Evolutionary conservation across 1,140 invertebrate species (phyloP), one percentile per base, ranked within the genome.

Genomic region (Idris sp.): DNA sequence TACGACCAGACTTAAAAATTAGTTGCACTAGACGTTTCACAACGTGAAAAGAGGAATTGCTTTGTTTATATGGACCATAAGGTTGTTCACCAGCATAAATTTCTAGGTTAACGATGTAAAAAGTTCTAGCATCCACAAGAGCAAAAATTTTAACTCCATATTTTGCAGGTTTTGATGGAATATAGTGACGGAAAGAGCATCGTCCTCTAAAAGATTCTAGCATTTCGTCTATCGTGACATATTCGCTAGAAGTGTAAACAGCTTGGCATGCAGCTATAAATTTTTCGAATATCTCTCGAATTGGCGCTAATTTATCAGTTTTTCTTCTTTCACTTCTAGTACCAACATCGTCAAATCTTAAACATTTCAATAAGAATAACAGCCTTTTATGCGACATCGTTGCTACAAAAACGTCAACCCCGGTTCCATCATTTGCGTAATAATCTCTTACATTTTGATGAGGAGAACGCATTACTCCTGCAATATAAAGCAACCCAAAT

Each of bases 61-160:
- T 26, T 8, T 28, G 4, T 33, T 41, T 33, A 11, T 44, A 25
- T 43, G 65, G 56, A 16, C 74, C 73, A 46, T 62, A 33, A 43
- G 71, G 67, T 31, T 78, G 62, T 33, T 77, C 74, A 40, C 69
- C 80, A 38, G 62, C 65, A 58, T 82, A 81, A 33, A 81, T 59
- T 51, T 81, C 74, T 35, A 77, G 40, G 44, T 82, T 81, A 8
- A 28, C 22, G 22, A 59, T 78, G 61, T 79, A 80, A 58, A 56
- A 79, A 14, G 30, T 71, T 30, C 41, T 31, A 11, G 69, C 53
- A 69, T 79, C 71, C 6, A 30, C 38, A 11, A 78, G 15, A 10
- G 69, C 33, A 58, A 62, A 80, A 10, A 79, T 68, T 78, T 87
- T 87, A 40, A 88, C 76, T 2, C 86, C 88, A 74, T 87, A 88